Base-by-base conservation (phyloP, 2,888 invertebrate species). In the Alitta virens region DNA sequence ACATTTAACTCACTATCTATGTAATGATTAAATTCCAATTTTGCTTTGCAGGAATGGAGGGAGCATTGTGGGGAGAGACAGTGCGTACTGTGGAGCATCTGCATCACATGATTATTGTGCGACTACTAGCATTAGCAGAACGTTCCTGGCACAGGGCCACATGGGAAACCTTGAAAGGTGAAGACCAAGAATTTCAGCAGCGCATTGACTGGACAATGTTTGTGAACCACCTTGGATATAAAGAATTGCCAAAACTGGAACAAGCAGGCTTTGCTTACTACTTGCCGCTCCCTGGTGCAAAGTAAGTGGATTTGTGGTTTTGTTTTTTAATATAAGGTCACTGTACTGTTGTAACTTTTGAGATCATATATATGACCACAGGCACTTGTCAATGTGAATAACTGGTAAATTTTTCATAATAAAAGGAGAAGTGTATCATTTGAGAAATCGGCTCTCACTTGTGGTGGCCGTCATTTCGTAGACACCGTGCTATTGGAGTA, bases 271-370 rank as follows among this genome's bases (percentile, higher is more conserved):
- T 76, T 27, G 60, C 70, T 0, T 77, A 76, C 63, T 72, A 72
- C 56, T 59, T 77, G 3, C 74, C 76, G 5, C 75, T 73, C 12
- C 77, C 77, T 26, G 77, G 77, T 18, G 76, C 73, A 23, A 70
- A 70, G 70, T 75, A 59, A 53, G 60, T n/a, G n/a, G n/a, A n/a
- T n/a, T n/a, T n/a, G n/a, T n/a, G n/a, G n/a, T n/a, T n/a, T n/a
- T n/a, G n/a, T n/a, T n/a, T n/a, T n/a, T n/a, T n/a, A n/a, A n/a
- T n/a, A n/a, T n/a, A n/a, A n/a, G n/a, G n/a, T n/a, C n/a, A n/a
- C n/a, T n/a, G n/a, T n/a, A n/a, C n/a, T n/a, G n/a, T n/a, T n/a
- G n/a, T n/a, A n/a, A n/a, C n/a, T n/a, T n/a, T n/a, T n/a, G n/a
- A n/a, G n/a, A n/a, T n/a, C n/a, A n/a, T n/a, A n/a, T n/a, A n/a